Conservation (phyloP, 2,888 invertebrate genomes). For the Parnassius glacialis region DNA sequence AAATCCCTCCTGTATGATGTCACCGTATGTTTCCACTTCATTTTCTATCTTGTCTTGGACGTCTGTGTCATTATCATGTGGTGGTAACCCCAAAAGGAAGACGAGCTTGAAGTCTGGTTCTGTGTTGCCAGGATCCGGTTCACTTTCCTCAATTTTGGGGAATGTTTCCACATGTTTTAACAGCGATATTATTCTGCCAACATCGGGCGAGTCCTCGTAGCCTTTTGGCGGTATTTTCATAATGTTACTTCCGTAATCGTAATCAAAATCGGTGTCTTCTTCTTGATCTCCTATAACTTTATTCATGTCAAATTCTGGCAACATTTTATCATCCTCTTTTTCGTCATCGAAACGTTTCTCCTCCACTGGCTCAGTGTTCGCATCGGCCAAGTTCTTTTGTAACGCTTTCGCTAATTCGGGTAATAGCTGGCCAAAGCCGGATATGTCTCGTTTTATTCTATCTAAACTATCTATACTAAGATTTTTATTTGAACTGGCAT, state of each 20-base stretch:
- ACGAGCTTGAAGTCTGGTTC: constrained; percentile 61
- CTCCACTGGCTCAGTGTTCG: constrained; percentile 46
- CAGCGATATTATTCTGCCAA: constrained; percentile 51
- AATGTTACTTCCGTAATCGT: constrained; percentile 63
- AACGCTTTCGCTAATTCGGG: constrained; percentile 65
- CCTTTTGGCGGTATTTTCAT: constrained; percentile 74
- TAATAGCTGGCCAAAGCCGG: constrained; percentile 52
- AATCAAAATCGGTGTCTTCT: constrained; percentile 48
- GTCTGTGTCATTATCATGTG: constrained; percentile 78
- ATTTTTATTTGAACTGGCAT: constrained; percentile 24
- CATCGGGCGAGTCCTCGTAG: constrained; percentile 51
- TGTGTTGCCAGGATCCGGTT: constrained; percentile 33
- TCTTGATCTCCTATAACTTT: constrained; percentile 57
- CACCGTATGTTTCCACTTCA: constrained; percentile 85
- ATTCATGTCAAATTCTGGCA: constrained; percentile 71
- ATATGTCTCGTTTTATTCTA: constrained; percentile 51
- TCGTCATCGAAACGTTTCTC: constrained; percentile 60
- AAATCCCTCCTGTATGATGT: constrained; percentile 91
- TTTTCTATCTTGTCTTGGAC: constrained; percentile 83
- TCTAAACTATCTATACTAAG: constrained; percentile 37
- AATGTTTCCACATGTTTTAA: constrained; percentile 50
- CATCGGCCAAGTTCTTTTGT: constrained; percentile 46
- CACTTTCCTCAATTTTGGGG: constrained; percentile 37
- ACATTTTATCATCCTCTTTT: constrained; percentile 45
- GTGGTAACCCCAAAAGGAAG: constrained; percentile 82